A percentile compares a stretch with the other conserved stretches of the same genome.
Evolutionary conservation across 2,888 invertebrate genomes (phyloP).

Genomic region (Eristalis arbustorum): DNA sequence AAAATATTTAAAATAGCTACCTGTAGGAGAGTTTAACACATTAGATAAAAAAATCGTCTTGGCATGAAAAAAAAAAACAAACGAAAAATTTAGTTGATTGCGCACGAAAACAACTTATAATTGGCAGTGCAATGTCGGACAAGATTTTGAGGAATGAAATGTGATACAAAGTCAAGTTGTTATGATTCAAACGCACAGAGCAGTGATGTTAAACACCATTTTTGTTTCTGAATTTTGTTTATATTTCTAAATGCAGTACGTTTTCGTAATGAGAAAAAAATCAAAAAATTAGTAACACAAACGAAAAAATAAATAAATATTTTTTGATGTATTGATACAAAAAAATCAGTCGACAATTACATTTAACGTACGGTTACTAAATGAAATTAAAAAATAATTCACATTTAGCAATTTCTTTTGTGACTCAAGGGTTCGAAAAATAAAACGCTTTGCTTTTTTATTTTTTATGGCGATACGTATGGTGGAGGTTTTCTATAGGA

Average conservation of each 20-base stretch:
- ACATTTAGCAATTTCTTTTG: slow-evolving; percentile 48
- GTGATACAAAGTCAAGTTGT: not conserved
- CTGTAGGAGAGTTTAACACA: slow-evolving; percentile 46
- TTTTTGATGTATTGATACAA: slow-evolving; percentile 32
- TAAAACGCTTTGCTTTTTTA: slow-evolving; percentile 61
- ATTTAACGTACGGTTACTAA: slow-evolving; percentile 14
- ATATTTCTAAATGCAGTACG: slow-evolving; percentile 27
- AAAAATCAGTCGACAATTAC: slow-evolving; percentile 59
- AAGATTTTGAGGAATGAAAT: slow-evolving; percentile 15
- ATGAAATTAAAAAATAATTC: slow-evolving; percentile 37
- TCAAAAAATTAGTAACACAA: slow-evolving; percentile 9
- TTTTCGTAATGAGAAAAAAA: slow-evolving; percentile 18
- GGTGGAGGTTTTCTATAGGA: slow-evolving; percentile 97
- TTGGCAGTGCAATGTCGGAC: slow-evolving; percentile 58
- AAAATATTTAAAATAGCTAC: slow-evolving; percentile 47
- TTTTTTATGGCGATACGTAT: slow-evolving; percentile 95
- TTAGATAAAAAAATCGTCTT: slow-evolving; percentile 1
- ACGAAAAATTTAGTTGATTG: not conserved
- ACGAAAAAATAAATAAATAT: slow-evolving; percentile 13
- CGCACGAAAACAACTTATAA: slow-evolving; percentile 46
- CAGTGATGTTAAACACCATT: slow-evolving; percentile 58
- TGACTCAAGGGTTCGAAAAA: slow-evolving; percentile 46
- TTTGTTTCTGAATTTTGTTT: slow-evolving; percentile 31
- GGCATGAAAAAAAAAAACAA: slow-evolving; percentile 18
- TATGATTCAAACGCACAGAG: slow-evolving; percentile 20